These are phyloP conservation scores for Rhopalosiphum padi DNA, from an alignment of 1,140 invertebrate species.

Conservation along the genomic window DNA sequence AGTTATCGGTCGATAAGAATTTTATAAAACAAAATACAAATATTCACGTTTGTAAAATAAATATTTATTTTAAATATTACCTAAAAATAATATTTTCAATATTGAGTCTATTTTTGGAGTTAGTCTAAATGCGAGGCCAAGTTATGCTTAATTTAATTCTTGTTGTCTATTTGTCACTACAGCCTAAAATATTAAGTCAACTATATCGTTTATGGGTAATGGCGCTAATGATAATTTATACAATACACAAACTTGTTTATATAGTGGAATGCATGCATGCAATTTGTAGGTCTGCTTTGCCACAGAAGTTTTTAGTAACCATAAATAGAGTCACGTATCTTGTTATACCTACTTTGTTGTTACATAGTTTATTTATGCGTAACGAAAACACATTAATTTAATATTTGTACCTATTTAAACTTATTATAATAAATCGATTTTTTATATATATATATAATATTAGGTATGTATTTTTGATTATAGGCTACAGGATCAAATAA, in stretches of 20 bases:
- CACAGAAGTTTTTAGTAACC: background rate
- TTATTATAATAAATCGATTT: background rate
- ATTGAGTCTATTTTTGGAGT: slow-evolving; percentile 30
- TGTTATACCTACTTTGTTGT: background rate
- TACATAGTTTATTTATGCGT: background rate
- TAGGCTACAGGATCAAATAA: background rate
- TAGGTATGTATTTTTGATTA: background rate
- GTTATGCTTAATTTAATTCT: background rate
- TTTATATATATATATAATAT: background rate
- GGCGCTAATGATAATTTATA: slow-evolving; percentile 7
- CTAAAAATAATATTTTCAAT: background rate
- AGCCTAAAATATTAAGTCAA: background rate
- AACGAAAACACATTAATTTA: background rate
- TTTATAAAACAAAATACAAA: slow-evolving; percentile 20
- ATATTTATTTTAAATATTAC: background rate
- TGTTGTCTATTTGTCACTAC: background rate
- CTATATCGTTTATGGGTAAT: slow-evolving; percentile 4
- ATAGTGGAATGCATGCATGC: background rate
- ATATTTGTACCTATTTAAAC: background rate
- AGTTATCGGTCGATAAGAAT: background rate
- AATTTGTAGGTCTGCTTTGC: slow-evolving; percentile 10
- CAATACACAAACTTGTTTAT: slow-evolving; percentile 17
- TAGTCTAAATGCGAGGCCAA: background rate
- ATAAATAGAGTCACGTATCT: slow-evolving; percentile 30
- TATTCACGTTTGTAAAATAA: background rate